phyloP scores from a whole-genome alignment of 30 jellyfish, hydroid and myxozoan species.

The Hydractinia symbiolongicarpus region DNA sequence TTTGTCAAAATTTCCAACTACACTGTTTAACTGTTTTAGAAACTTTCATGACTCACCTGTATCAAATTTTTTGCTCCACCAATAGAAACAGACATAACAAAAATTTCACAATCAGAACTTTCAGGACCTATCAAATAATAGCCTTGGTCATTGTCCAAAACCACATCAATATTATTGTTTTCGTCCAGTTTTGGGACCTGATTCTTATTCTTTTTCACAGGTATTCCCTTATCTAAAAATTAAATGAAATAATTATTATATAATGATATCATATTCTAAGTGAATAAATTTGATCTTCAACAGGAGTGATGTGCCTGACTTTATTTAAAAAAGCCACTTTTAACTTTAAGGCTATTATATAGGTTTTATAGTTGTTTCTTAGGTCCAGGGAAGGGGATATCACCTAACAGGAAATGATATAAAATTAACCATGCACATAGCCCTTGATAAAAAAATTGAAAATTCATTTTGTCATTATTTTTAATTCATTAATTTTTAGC shows the following conservation, averaged over 20 bases:
- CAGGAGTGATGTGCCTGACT: too few relatives aligned
- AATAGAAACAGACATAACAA: conserved; percentile 71
- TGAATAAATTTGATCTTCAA: background rate
- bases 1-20: background rate
- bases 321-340: too few relatives aligned
- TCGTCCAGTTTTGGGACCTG: background rate
- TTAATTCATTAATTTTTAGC: too few relatives aligned
- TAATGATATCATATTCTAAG: background rate
- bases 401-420: too few relatives aligned
- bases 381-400: too few relatives aligned
- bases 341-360: too few relatives aligned
- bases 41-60: conserved; percentile 21
- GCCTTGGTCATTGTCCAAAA: conserved; percentile 73
- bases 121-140: conserved; percentile 54
- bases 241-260: background rate
- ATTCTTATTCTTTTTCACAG: background rate
- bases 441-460: too few relatives aligned
- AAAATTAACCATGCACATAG: too few relatives aligned
- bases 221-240: background rate
- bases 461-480: too few relatives aligned
- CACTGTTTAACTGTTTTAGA: background rate
- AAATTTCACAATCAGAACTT: conserved; percentile 43
- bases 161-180: conserved; percentile 25
- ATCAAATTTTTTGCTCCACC: conserved; percentile 75
- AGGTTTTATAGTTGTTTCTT: too few relatives aligned